A percentile compares a stretch with the other conserved stretches of the same genome.
Evolutionary conservation across 2,113 vertebrate species (phyloP).

Genomic region (Siniperca knerii): DNA sequence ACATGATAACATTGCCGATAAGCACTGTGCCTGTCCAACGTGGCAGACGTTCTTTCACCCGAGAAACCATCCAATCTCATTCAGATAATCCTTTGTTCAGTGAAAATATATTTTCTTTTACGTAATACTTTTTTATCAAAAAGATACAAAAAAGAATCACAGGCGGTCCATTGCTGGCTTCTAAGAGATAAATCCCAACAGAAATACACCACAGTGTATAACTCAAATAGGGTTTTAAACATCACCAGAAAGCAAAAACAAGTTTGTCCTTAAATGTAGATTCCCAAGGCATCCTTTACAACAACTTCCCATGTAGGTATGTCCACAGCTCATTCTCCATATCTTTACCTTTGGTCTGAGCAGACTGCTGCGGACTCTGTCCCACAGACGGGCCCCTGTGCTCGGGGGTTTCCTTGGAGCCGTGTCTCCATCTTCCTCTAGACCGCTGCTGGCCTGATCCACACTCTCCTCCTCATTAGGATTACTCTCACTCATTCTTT

Average conservation of each 20-base stretch:
- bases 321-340: not conserved
- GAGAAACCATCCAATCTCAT: slow-evolving; percentile 58
- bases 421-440: slow-evolving; percentile 65
- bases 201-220: not conserved
- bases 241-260: not conserved
- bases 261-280: not conserved
- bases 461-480: slow-evolving; percentile 55
- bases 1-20: slow-evolving; percentile 39
- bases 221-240: not conserved
- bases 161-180: not conserved
- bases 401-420: slow-evolving; percentile 48
- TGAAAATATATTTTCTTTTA: slow-evolving; percentile 48
- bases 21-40: slow-evolving; percentile 20
- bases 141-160: not conserved
- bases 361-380: slow-evolving; percentile 76
- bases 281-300: not conserved
- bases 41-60: slow-evolving; percentile 55
- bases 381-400: slow-evolving; percentile 79
- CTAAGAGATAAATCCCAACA: slow-evolving; percentile 6
- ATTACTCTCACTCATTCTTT: slow-evolving; percentile 60
- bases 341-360: slow-evolving; percentile 80
- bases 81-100: slow-evolving; percentile 59
- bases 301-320: not conserved
- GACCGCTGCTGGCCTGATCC: slow-evolving; percentile 38
- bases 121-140: slow-evolving; percentile 19